Evolutionary conservation across 2,888 invertebrate species (phyloP), one percentile per base, ranked within the genome.

Genomic region (Myathropa florea): DNA sequence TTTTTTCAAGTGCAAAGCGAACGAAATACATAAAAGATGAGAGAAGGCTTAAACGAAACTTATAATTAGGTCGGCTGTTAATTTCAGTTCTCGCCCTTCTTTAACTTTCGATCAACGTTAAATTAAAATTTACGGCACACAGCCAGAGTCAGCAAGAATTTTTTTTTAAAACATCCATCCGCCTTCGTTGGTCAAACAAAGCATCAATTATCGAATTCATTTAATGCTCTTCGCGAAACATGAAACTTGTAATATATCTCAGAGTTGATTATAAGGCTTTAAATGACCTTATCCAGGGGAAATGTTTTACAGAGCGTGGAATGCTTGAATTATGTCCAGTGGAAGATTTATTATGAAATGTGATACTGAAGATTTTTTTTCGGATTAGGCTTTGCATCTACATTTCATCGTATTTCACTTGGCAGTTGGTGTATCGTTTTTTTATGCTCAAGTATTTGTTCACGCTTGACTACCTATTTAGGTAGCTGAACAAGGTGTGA

Each of bases 151-250:
- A 39, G 18, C 64, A 33, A 75, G 21, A 24, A 23, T 39, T 7
- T 77, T 65, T 61, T 57, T 24, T n/a, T 76, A 10, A 26, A 65
- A 67, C 53, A 46, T 21, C 57, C 53, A 65, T 36, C 70, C 60
- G 57, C 61, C 78, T 63, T 60, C 46, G 46, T 7, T 46, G 46
- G 18, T 46, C 46, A 46, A 46, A 46, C 72, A 85, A 81, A 68
- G 81, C 77, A 60, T 72, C 77, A 85, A 85, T 81, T 82, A 85
- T 85, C 72, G 57, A 68, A 73, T 82, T 46, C 72, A 23, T 77
- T 73, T 85, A 65, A 85, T 85, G 73, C 70, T 73, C 81, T 77
- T 81, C 46, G 85, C 81, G 85, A 81, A 85, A 85, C 73, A 59
- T 82, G 81, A 85, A 36, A 81, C 77, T 63, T 73, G 63, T 77